A percentile compares a stretch with the other conserved stretches of the same genome.
Evolutionary conservation across 1,140 invertebrate genomes (phyloP).

Genomic region (Brachionus sp.): DNA sequence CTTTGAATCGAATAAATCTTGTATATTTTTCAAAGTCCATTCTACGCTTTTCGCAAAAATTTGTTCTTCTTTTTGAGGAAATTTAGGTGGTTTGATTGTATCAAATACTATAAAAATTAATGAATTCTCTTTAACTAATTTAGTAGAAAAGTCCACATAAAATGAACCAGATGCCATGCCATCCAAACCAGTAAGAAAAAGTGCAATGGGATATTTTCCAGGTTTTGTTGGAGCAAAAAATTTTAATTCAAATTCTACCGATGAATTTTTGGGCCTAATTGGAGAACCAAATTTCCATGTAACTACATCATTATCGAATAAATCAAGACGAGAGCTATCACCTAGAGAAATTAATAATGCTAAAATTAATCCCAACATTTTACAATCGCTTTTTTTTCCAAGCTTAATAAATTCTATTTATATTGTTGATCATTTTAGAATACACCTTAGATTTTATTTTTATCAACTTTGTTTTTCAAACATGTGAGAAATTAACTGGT

Average conservation of each 20-base stretch:
- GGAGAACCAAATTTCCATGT: slow-evolving; percentile 30
- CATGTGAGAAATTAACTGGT: not conserved
- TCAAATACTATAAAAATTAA: slow-evolving; percentile 16
- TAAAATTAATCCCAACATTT: not conserved
- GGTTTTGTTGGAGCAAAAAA: slow-evolving; percentile 24
- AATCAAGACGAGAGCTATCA: not conserved
- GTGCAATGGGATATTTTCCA: not conserved
- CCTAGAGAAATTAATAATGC: not conserved
- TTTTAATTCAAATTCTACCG: slow-evolving; percentile 9
- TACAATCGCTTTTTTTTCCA: not conserved
- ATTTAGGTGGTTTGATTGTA: not conserved
- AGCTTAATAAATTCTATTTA: too few relatives aligned
- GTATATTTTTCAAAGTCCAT: not conserved
- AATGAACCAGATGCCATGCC: not conserved
- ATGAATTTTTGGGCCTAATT: slow-evolving; percentile 11
- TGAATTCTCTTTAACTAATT: slow-evolving; percentile 1
- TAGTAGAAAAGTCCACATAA: slow-evolving; percentile 16
- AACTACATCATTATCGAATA: not conserved
- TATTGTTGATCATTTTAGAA: too few relatives aligned
- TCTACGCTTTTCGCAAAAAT: not conserved
- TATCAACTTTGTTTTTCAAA: not conserved
- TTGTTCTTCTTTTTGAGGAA: slow-evolving; percentile 8
- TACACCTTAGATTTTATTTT: too few relatives aligned
- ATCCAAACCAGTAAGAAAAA: slow-evolving; percentile 16
- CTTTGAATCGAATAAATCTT: slow-evolving; percentile 2